Conservation (phyloP, 2,888 invertebrate genomes). For the Acleris laterana region DNA sequence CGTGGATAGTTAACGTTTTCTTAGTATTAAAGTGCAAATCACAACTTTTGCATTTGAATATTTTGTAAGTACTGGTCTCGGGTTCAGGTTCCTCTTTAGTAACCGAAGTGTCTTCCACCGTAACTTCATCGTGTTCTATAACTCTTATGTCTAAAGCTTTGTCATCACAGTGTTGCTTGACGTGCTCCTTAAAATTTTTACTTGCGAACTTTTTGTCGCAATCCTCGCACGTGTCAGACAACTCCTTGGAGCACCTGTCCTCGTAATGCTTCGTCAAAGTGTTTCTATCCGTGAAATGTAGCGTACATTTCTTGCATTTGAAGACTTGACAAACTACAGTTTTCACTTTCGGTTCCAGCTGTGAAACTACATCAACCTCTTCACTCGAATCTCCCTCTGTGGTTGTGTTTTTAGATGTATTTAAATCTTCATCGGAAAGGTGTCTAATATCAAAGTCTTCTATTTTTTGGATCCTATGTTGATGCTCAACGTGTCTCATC, state of each 20-base stretch:
- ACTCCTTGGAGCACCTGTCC: conserved; percentile 28
- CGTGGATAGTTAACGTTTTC: neutral
- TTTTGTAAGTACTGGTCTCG: neutral
- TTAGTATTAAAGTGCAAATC: conserved; percentile 9
- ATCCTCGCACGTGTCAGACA: conserved; percentile 11
- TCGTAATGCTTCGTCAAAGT: conserved; percentile 13
- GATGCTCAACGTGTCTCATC: conserved; percentile 10
- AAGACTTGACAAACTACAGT: conserved; percentile 1
- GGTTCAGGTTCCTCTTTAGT: neutral
- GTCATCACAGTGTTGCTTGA: conserved; percentile 6
- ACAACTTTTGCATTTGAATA: conserved; percentile 21
- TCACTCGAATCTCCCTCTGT: neutral
- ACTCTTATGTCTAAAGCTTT: conserved; percentile 3
- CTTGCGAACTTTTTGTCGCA: conserved; percentile 19
- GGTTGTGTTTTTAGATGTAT: neutral
- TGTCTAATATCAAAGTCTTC: conserved; percentile 8
- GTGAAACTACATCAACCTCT: neutral
- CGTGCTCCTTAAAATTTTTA: conserved; percentile 21
- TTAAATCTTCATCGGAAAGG: neutral
- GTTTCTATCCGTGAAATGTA: conserved; percentile 17
- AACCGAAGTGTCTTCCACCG: neutral
- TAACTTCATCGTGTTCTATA: neutral
- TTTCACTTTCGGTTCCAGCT: neutral
- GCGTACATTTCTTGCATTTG: conserved; percentile 19
- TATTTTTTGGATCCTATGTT: conserved; percentile 15